Base-by-base conservation (phyloP, 92 coral and sea anemone genomes). In the Porites lobata region DNA sequence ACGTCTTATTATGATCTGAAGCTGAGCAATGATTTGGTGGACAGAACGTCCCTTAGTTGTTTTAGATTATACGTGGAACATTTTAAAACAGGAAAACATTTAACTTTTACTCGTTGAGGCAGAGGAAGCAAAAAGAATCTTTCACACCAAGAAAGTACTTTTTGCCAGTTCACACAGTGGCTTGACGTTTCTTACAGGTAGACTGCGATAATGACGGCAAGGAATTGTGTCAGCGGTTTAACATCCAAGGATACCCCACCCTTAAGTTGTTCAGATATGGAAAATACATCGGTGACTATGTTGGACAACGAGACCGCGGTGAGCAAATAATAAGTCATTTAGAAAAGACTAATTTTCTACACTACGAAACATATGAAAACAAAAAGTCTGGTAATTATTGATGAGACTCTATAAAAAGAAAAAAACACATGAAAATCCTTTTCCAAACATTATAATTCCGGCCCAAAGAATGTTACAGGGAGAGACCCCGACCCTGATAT, bases 171-270 rank as follows among this genome's bases (percentile, higher is more conserved):
- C 59, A 47, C 51, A 12, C 6, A 59, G 43, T 9, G 14, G 29
- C 72, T 80, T 19, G 32, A 20, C 21, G 13, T 22, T 5, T 73
- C 24, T 82, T 9, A 51, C 11, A 84, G 87, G 99, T 97, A 50
- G 98, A 97, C 63, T 97, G 99, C 79, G 87, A 72, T 13, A 85
- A 76, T 5, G 96, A 93, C 6, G 92, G 91, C 19, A 94, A 92
- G 58, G 85, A 89, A 20, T 66, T 95, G 75, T 97, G 99, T 63
- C 83, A 93, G 73, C 96, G 92, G 67, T 91, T 92, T 84, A 92
- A 94, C 72, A 87, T 97, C 14, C 94, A 95, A 72, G 99, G 98
- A 19, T 97, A 92, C 66, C 99, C 99, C 4, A 92, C 99, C 4
- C 63, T 97, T 63, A 97, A 97, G 50, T 87, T 97, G 21, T 97